A percentile compares a stretch with the other conserved stretches of the same genome.
Conservation (phyloP, 2,113 vertebrate genomes). For the Sebastes fasciatus region DNA sequence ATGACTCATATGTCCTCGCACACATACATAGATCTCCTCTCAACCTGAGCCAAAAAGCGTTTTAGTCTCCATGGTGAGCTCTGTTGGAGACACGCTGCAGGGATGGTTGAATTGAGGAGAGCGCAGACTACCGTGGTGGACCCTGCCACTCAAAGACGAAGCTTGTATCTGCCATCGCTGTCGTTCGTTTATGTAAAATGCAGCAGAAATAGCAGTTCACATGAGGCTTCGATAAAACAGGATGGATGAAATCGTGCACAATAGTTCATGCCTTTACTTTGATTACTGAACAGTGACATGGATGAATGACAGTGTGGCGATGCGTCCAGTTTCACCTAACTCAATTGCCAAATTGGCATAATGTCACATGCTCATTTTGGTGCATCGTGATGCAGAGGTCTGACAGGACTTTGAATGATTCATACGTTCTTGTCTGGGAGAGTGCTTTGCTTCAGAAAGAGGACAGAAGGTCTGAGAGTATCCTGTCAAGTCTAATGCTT, state of each 20-base stretch:
- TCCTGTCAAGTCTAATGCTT: slow-evolving; percentile 42
- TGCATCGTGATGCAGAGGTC: slow-evolving; percentile 18
- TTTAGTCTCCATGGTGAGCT: slow-evolving; percentile 79
- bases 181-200: slow-evolving; percentile 22
- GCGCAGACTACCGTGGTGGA: slow-evolving; percentile 22
- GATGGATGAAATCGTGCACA: slow-evolving; percentile 44
- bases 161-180: slow-evolving; percentile 15
- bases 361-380: slow-evolving; percentile 19
- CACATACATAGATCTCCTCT: slow-evolving; percentile 56
- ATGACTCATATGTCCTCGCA: slow-evolving; percentile 62
- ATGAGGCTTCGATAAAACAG: slow-evolving; percentile 61
- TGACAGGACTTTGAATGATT: slow-evolving; percentile 41
- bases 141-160: slow-evolving; percentile 48
- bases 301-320: slow-evolving; percentile 46
- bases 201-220: slow-evolving; percentile 38
- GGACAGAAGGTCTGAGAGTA: slow-evolving; percentile 39
- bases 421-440: slow-evolving; percentile 19
- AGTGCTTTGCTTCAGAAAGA: slow-evolving; percentile 16
- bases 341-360: slow-evolving; percentile 50
- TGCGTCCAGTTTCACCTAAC: slow-evolving; percentile 38
- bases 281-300: slow-evolving; percentile 45
- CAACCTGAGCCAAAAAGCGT: slow-evolving; percentile 75
- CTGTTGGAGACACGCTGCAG: slow-evolving; percentile 64
- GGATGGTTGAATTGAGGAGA: slow-evolving; percentile 35
- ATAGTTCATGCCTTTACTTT: slow-evolving; percentile 20